Evolutionary conservation across 1,140 invertebrate species (phyloP).

Genomic region (Zaprionus vittiger): DNA sequence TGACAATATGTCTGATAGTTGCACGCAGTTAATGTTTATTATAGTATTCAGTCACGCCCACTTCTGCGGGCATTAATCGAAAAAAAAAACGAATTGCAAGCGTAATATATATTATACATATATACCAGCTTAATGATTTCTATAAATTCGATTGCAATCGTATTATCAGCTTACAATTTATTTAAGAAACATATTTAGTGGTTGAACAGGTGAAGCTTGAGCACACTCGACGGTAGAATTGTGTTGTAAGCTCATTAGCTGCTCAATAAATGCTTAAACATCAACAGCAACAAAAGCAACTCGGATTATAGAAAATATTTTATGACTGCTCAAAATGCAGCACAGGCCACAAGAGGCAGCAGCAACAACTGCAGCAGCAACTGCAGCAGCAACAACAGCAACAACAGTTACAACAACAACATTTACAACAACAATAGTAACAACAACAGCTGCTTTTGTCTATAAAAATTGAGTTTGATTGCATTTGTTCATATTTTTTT

Average conservation of each 20-base stretch:
- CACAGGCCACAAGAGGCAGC: slow-evolving; percentile 14
- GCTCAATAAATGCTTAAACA: slow-evolving; percentile 35
- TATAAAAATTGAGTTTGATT: slow-evolving; percentile 44
- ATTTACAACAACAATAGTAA: background rate
- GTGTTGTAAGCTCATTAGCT: slow-evolving; percentile 44
- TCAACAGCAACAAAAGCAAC: slow-evolving; percentile 6
- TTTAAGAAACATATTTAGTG: no score
- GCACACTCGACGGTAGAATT: no score
- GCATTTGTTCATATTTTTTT: slow-evolving; percentile 24
- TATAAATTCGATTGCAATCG: no score
- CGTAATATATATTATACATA: no score
- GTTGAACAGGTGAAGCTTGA: no score
- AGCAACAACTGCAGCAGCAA: background rate
- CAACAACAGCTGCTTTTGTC: slow-evolving; percentile 26
- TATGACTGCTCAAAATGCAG: slow-evolving; percentile 34
- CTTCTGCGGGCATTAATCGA: no score
- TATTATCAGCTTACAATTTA: no score
- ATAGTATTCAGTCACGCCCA: no score
- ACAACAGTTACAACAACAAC: background rate
- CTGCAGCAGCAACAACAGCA: background rate
- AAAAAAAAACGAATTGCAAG: no score
- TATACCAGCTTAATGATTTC: no score
- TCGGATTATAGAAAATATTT: slow-evolving; percentile 20
- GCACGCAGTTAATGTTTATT: no score
- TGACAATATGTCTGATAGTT: no score